Evolutionary conservation across 2,888 invertebrate genomes (phyloP).

Genomic region (Helicoverpa assulta): DNA sequence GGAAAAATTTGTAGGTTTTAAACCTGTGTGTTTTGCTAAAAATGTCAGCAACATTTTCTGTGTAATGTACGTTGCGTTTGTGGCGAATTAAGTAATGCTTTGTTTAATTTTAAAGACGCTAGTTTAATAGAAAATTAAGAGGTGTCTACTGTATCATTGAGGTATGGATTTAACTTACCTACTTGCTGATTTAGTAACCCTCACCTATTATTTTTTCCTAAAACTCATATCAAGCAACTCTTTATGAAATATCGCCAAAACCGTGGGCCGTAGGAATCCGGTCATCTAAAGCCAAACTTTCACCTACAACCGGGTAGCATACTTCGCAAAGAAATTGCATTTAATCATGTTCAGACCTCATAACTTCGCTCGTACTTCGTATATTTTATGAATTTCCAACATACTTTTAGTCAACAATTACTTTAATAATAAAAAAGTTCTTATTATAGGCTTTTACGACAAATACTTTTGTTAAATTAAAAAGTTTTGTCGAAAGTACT

Average conservation of each 20-base stretch:
- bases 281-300: slow-evolving; percentile 81
- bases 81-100: no score
- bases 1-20: not conserved
- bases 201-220: no score
- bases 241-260: slow-evolving; percentile 68
- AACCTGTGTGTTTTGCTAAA: not conserved
- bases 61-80: no score
- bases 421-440: slow-evolving; percentile 81
- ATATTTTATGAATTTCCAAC: slow-evolving; percentile 83
- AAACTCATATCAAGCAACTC: slow-evolving; percentile 19
- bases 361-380: slow-evolving; percentile 80
- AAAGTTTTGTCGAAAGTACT: slow-evolving; percentile 62
- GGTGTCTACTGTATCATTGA: no score
- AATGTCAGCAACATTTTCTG: not conserved
- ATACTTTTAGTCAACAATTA: slow-evolving; percentile 86
- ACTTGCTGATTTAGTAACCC: no score
- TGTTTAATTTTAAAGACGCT: no score
- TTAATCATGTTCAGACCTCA: slow-evolving; percentile 85
- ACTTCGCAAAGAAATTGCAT: slow-evolving; percentile 88
- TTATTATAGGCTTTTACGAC: slow-evolving; percentile 77
- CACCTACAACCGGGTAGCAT: slow-evolving; percentile 77
- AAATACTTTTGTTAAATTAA: slow-evolving; percentile 81
- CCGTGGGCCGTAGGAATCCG: slow-evolving; percentile 72
- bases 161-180: no score
- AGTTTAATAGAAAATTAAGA: no score